A percentile compares a stretch with the other conserved stretches of the same genome.
phyloP scores from a whole-genome alignment of 2,113 vertebrate genomes.

The Marcusenius ussheri region DNA sequence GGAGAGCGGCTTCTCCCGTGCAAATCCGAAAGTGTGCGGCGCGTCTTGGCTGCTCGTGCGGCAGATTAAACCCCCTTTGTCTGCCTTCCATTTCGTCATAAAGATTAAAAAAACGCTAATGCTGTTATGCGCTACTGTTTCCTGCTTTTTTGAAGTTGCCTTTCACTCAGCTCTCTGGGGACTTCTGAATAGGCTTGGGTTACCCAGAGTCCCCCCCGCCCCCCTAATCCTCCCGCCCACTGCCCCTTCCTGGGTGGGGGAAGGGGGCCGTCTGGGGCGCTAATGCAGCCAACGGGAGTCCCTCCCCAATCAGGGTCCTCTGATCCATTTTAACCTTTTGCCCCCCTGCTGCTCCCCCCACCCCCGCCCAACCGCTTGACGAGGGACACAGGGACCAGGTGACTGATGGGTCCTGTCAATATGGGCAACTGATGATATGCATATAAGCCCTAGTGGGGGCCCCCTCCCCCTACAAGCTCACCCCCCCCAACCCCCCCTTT shows the following conservation, averaged over 20 bases:
- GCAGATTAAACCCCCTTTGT: conserved; percentile 17
- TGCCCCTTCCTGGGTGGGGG: neutral
- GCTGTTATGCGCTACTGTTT: conserved; percentile 24
- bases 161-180: conserved; percentile 59
- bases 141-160: conserved; percentile 50
- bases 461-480: conserved; percentile 48
- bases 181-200: conserved; percentile 57
- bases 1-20: neutral
- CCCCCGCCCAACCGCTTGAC: conserved; percentile 50
- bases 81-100: conserved; percentile 17
- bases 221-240: conserved; percentile 15
- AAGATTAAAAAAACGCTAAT: conserved; percentile 19
- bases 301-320: conserved; percentile 62
- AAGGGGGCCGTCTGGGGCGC: conserved; percentile 43
- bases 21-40: neutral
- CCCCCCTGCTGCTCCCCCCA: conserved; percentile 51
- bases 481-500: conserved; percentile 41
- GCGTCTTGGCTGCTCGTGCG: neutral
- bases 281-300: conserved; percentile 52
- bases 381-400: conserved; percentile 69
- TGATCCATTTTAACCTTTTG: conserved; percentile 71
- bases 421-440: conserved; percentile 60
- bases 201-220: conserved; percentile 52
- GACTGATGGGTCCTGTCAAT: conserved; percentile 71
- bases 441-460: conserved; percentile 56